A percentile compares a stretch with the other conserved stretches of the same genome.
Evolutionary conservation across 2,888 invertebrate genomes (phyloP).

Genomic region (Drosophila emarginata): DNA sequence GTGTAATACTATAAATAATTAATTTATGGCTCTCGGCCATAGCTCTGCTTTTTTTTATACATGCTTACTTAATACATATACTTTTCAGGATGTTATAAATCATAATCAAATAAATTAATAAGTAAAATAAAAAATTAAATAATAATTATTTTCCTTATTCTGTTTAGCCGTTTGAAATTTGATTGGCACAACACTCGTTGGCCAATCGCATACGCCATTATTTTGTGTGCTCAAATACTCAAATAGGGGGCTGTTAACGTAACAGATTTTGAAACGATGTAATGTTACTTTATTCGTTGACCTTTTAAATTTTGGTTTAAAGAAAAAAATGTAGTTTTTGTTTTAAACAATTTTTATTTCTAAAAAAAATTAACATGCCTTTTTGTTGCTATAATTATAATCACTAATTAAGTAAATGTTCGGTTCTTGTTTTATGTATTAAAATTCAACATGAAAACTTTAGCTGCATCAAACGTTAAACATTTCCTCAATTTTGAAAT

Average conservation of each 20-base stretch:
- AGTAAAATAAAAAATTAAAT: too few species aligned
- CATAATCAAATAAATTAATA: too few species aligned
- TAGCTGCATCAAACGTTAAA: slow-evolving; percentile 44
- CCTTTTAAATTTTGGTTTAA: not conserved
- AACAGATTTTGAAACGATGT: not conserved
- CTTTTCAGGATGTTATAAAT: too few species aligned
- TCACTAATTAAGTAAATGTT: slow-evolving; percentile 75
- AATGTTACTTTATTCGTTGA: not conserved
- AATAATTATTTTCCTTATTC: too few species aligned
- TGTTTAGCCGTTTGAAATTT: too few species aligned
- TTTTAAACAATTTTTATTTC: slow-evolving; percentile 75
- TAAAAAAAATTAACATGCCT: slow-evolving; percentile 75
- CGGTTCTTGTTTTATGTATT: slow-evolving; percentile 59
- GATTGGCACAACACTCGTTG: not conserved
- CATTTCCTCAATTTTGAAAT: slow-evolving; percentile 54
- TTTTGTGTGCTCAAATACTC: not conserved
- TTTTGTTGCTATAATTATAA: slow-evolving; percentile 59
- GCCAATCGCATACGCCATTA: not conserved
- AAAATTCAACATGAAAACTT: slow-evolving; percentile 68
- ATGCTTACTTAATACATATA: too few species aligned
- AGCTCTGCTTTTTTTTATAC: too few species aligned
- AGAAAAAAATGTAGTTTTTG: slow-evolving; percentile 20
- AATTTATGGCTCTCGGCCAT: too few species aligned
- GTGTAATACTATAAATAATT: too few species aligned
- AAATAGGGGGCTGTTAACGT: not conserved